Conservation (phyloP, 2,113 vertebrate species). For the Alligator mississippiensis region DNA sequence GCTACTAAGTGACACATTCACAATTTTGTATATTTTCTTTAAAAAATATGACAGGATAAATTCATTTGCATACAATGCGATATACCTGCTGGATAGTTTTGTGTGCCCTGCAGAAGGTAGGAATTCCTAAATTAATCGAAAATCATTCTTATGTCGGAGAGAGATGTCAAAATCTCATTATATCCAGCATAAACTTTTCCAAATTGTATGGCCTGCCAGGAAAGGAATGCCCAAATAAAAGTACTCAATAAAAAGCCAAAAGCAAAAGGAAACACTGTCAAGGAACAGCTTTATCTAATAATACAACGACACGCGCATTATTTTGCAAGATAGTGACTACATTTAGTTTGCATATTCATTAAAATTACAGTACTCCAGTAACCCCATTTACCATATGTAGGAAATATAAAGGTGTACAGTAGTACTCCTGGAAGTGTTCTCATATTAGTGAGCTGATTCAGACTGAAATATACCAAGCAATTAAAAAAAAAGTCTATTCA, state of each 20-base stretch:
- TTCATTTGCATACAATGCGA: background rate
- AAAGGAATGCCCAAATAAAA: conserved; percentile 52
- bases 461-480: background rate
- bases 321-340: conserved; percentile 49
- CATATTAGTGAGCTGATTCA: background rate
- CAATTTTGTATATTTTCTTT: background rate
- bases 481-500: background rate
- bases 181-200: conserved; percentile 35
- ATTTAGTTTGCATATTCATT: conserved; percentile 6
- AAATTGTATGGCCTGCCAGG: conserved; percentile 46
- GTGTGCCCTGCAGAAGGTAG: background rate
- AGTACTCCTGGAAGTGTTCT: too few relatives aligned
- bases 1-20: background rate
- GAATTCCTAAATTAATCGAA: conserved; percentile 58
- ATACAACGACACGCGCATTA: conserved; percentile 53
- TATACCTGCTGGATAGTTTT: conserved; percentile 8
- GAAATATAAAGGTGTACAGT: background rate
- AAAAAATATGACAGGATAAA: background rate
- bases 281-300: conserved; percentile 66
- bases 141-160: conserved; percentile 33
- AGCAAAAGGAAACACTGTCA: conserved; percentile 57
- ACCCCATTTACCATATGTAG: background rate
- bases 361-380: background rate
- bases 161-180: conserved; percentile 23
- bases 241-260: conserved; percentile 72